phyloP scores from a whole-genome alignment of 2,113 vertebrate genomes.

The Macaca fascicularis region DNA sequence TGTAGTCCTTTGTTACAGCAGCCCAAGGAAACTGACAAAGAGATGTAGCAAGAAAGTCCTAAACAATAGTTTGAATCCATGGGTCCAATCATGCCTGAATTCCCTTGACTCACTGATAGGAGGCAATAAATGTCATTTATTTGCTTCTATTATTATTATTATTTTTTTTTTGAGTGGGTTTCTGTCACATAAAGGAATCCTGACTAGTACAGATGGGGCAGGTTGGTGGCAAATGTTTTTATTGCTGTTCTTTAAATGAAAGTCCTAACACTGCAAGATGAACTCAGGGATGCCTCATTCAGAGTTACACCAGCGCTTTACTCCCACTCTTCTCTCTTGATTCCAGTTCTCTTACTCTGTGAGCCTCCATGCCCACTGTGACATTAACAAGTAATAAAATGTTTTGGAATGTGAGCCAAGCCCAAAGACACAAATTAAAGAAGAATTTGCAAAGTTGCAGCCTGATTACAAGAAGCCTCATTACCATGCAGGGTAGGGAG shows the following conservation, averaged over 20 bases:
- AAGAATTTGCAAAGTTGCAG: constrained; percentile 41
- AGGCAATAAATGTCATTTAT: constrained; percentile 14
- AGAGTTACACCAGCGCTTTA: not conserved
- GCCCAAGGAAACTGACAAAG: not conserved
- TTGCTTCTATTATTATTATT: not conserved
- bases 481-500: not conserved
- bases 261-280: not conserved
- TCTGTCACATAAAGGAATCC: not conserved
- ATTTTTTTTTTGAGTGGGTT: not conserved
- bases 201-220: not conserved
- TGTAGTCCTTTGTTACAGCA: not conserved
- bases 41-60: not conserved
- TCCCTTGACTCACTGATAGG: not conserved
- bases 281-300: not conserved
- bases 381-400: constrained; percentile 10
- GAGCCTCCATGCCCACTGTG: not conserved
- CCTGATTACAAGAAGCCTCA: not conserved
- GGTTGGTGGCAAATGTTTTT: not conserved
- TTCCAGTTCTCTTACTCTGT: not conserved
- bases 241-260: not conserved
- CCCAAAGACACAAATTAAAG: constrained; percentile 40
- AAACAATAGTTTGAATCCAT: not conserved
- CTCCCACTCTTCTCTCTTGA: not conserved
- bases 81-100: not conserved
- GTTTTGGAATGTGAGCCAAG: not conserved